phyloP scores from a whole-genome alignment of 2,888 invertebrate species.

The Agapostemon virescens region DNA sequence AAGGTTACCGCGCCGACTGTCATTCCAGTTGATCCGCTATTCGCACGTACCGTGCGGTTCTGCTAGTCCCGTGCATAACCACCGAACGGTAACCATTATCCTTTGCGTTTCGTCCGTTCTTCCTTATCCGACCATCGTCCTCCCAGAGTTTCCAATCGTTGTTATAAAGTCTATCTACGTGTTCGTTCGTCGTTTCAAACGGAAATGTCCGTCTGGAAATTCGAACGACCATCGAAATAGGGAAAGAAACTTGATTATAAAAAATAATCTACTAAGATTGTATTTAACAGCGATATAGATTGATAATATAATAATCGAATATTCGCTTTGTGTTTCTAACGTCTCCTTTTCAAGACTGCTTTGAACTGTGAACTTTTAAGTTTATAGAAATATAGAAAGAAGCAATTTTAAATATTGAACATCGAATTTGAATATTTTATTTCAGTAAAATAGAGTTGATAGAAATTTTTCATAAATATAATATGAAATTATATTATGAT shows the following conservation, averaged over 20 bases:
- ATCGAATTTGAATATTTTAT: neutral
- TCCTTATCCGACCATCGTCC: constrained; percentile 6
- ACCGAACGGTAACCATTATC: constrained; percentile 22
- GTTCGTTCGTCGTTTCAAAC: neutral
- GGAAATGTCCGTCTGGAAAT: neutral
- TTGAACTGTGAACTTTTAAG: neutral
- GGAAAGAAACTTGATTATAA: neutral
- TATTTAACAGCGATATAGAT: neutral
- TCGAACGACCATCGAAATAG: neutral
- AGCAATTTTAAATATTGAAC: neutral
- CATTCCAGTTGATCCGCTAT: too few species aligned
- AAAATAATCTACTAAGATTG: neutral
- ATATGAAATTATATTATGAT: too few species aligned
- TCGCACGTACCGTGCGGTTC: neutral
- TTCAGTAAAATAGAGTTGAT: neutral
- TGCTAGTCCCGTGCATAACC: neutral
- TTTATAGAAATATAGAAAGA: neutral
- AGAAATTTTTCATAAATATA: too few species aligned
- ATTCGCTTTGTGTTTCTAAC: neutral
- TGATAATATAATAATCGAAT: neutral
- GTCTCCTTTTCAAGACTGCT: neutral
- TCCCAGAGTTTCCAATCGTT: neutral
- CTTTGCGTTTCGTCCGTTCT: constrained; percentile 12
- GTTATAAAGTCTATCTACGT: neutral
- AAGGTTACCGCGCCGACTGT: neutral